phyloP scores from a whole-genome alignment of 37 sponge, comb jelly and placozoan species.

The Tethya wilhelma region DNA sequence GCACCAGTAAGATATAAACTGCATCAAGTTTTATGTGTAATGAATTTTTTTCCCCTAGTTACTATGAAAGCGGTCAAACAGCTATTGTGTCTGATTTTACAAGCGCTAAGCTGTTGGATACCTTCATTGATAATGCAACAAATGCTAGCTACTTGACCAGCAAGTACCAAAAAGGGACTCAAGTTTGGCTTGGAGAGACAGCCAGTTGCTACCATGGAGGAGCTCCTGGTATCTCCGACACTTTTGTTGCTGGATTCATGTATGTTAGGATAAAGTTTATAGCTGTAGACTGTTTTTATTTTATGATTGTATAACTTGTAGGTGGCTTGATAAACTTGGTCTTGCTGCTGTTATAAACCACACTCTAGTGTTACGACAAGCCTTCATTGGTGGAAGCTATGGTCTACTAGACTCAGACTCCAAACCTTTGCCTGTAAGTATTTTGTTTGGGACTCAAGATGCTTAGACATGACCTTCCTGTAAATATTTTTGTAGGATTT shows the following conservation, averaged over 20 bases:
- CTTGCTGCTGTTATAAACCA: constrained; percentile 31
- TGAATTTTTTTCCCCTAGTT: constrained; percentile 31
- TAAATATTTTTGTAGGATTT: constrained; percentile 24
- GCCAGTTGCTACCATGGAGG: constrained; percentile 47
- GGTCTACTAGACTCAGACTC: constrained; percentile 14
- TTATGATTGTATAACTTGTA: too few species aligned
- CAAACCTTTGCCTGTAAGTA: constrained; percentile 37
- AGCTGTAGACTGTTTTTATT: too few species aligned
- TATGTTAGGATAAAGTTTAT: too few species aligned
- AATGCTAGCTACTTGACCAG: background rate
- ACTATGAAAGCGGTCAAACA: constrained; percentile 43
- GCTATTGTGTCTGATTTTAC: constrained; percentile 27
- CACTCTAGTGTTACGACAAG: constrained; percentile 37
- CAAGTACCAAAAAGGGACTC: constrained; percentile 6
- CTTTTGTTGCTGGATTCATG: constrained; percentile 36
- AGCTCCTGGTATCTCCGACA: constrained; percentile 13
- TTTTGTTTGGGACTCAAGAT: background rate
- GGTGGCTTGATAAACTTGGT: constrained; percentile 66
- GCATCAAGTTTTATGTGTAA: too few species aligned
- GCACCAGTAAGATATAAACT: constrained; percentile 83
- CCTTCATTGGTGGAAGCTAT: constrained; percentile 24
- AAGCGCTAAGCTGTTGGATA: constrained; percentile 19
- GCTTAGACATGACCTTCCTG: background rate
- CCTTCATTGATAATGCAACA: background rate
- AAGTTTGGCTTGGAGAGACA: constrained; percentile 73